Conservation (phyloP, 2,888 invertebrate genomes). For the Pammene fasciana region DNA sequence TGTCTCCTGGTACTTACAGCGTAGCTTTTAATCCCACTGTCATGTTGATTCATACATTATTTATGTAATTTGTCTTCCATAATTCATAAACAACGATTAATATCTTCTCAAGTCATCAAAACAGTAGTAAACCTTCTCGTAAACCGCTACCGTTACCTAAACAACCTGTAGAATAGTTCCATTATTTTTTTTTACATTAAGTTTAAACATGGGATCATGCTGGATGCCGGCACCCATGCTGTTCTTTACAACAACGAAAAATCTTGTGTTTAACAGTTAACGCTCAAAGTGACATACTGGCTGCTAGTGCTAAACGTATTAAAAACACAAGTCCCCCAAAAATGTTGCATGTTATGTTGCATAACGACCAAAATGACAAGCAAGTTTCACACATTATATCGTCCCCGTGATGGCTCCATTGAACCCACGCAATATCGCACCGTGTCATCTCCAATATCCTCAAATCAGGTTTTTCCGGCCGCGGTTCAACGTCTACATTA, state of each 20-base stretch:
- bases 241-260: not conserved
- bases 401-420: conserved; percentile 20
- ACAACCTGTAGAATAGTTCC: too few relatives aligned
- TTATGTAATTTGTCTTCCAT: conserved; percentile 12
- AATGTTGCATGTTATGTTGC: too few relatives aligned
- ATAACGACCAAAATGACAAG: conserved; percentile 13
- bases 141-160: too few relatives aligned
- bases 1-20: conserved; percentile 44
- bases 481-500: conserved; percentile 74
- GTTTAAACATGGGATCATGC: too few relatives aligned
- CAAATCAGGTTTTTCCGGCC: conserved; percentile 66
- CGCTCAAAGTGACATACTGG: not conserved
- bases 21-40: conserved; percentile 5
- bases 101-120: not conserved
- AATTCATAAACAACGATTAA: conserved; percentile 3
- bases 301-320: not conserved
- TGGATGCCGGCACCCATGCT: too few relatives aligned
- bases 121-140: too few relatives aligned
- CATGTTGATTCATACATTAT: conserved; percentile 23
- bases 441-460: conserved; percentile 39
- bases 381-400: conserved; percentile 5
- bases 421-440: conserved; percentile 27
- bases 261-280: not conserved
- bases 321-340: not conserved
- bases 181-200: too few relatives aligned